Percentiles rank a stretch among this genome's conserved stretches.
phyloP scores from a whole-genome alignment of 2,888 invertebrate genomes.

The Pachliopta kotzebuea region DNA sequence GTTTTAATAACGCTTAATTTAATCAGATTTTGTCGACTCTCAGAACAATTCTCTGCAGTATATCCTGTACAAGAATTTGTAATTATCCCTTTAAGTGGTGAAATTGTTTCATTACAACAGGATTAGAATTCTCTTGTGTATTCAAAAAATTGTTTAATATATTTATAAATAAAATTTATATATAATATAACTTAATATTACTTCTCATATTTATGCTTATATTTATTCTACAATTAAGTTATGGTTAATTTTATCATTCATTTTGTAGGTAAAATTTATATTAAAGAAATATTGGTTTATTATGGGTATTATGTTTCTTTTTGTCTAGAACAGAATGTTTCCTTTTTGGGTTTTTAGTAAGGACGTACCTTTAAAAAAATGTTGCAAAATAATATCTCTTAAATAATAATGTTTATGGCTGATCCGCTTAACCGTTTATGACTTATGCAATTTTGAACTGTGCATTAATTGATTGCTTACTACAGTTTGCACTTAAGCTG shows the following conservation, averaged over 20 bases:
- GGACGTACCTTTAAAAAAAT: too few species aligned
- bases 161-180: too few species aligned
- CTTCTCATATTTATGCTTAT: too few species aligned
- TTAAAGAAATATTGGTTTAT: neutral
- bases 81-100: conserved; percentile 44
- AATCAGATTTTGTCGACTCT: conserved; percentile 68
- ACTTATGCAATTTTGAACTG: conserved; percentile 68
- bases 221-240: too few species aligned
- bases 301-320: neutral
- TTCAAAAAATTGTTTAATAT: neutral
- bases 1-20: conserved; percentile 73
- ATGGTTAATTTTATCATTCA: neutral
- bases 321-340: too few species aligned
- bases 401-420: conserved; percentile 8
- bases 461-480: conserved; percentile 69
- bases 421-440: conserved; percentile 55
- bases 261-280: neutral
- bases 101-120: conserved; percentile 27
- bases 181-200: too few species aligned
- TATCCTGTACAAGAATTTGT: conserved; percentile 61
- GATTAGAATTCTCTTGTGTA: neutral
- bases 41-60: conserved; percentile 54
- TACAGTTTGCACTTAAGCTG: conserved; percentile 51
- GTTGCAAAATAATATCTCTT: too few species aligned
- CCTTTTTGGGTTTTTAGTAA: too few species aligned